A percentile compares a stretch with the other conserved stretches of the same genome.
Conservation (phyloP, 2,797 vertebrate species). For the Danio albolineatus region DNA sequence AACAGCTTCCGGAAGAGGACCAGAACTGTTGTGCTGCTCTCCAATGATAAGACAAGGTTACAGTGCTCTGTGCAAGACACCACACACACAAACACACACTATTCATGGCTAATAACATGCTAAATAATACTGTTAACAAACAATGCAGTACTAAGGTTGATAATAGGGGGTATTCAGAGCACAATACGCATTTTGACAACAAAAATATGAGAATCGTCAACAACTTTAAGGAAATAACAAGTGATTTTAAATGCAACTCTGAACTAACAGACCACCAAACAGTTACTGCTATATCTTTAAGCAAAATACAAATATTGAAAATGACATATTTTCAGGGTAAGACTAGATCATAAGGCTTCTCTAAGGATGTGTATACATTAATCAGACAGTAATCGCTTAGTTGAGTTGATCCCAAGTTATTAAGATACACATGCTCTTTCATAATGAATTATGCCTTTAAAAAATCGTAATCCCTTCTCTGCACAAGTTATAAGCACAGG, state of each 20-base stretch:
- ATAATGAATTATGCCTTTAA: no score
- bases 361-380: neutral
- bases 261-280: no score
- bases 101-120: neutral
- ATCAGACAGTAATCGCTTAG: no score
- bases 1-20: constrained; percentile 41
- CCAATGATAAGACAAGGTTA: constrained; percentile 50
- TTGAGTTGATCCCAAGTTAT: no score
- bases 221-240: neutral
- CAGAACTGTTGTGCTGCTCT: neutral
- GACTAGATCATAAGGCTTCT: neutral
- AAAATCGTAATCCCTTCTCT: no score
- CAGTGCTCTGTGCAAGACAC: neutral
- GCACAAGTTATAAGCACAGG: no score
- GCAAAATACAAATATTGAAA: no score
- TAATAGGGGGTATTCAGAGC: neutral
- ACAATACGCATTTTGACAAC: neutral
- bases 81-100: neutral
- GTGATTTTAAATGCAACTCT: neutral
- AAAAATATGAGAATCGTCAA: neutral
- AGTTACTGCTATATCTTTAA: no score
- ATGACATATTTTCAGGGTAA: no score
- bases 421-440: no score
- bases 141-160: neutral
- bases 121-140: neutral